phyloP scores from a whole-genome alignment of 2,113 vertebrate genomes.

The Menura novaehollandiae region DNA sequence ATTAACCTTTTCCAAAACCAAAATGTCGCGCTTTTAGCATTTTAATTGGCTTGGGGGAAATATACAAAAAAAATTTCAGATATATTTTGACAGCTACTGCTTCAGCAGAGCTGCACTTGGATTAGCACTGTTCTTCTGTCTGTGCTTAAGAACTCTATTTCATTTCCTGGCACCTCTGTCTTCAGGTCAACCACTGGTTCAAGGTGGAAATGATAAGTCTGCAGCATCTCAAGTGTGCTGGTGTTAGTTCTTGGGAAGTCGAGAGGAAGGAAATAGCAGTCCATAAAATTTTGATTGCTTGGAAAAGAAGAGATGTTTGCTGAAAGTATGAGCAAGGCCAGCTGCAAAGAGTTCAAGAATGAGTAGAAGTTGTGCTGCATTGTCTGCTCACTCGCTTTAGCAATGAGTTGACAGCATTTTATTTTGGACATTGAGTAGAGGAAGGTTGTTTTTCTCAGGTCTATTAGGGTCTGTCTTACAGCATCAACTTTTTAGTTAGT shows the following conservation, averaged over 20 bases:
- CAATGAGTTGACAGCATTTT: not conserved
- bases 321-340: constrained; percentile 49
- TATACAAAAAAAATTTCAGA: not conserved
- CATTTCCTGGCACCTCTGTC: constrained; percentile 68
- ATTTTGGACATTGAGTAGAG: not conserved
- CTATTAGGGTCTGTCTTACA: not conserved
- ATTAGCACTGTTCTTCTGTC: constrained; percentile 44
- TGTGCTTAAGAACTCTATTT: constrained; percentile 56
- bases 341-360: constrained; percentile 32
- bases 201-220: constrained; percentile 76
- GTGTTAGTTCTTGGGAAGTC: constrained; percentile 69
- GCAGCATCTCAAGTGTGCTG: constrained; percentile 69
- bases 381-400: not conserved
- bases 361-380: not conserved
- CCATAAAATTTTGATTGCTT: constrained; percentile 68
- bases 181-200: constrained; percentile 69
- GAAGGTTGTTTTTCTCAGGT: not conserved
- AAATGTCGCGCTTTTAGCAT: constrained; percentile 44
- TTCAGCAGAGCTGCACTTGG: constrained; percentile 6
- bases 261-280: constrained; percentile 74
- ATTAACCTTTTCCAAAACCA: constrained; percentile 54
- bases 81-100: constrained; percentile 32
- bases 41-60: constrained; percentile 32
- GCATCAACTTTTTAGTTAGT: not conserved
- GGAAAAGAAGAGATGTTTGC: constrained; percentile 46